These are phyloP conservation scores for Drosophila lutescens DNA, from an alignment of 2,888 invertebrate genomes.

Conservation along the genomic window DNA sequence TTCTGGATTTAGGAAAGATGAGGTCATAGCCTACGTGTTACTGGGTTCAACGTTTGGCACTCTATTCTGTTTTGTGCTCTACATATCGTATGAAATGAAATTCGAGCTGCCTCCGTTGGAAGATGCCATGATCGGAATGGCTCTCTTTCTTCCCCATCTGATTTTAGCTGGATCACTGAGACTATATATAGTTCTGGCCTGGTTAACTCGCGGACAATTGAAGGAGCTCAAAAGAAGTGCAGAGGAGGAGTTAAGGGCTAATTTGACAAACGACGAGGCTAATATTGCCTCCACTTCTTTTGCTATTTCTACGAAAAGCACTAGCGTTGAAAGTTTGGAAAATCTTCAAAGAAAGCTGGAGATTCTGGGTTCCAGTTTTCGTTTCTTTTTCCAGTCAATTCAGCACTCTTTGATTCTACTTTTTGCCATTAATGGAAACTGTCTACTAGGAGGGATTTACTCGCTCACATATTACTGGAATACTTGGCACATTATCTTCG, in stretches of 20 bases:
- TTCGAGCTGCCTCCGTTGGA: conserved; percentile 76
- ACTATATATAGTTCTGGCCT: conserved; percentile 58
- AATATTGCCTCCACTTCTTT: conserved; percentile 18
- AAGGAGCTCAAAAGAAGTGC: conserved; percentile 34
- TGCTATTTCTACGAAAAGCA: conserved; percentile 1
- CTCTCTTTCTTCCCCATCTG: conserved; percentile 79
- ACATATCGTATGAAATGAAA: conserved; percentile 78
- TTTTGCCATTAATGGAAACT: conserved; percentile 70
- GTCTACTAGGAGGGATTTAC: conserved; percentile 75
- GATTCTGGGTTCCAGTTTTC: conserved; percentile 39
- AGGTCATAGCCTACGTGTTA: conserved; percentile 58
- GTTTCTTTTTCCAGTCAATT: conserved; percentile 49
- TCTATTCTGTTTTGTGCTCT: conserved; percentile 61
- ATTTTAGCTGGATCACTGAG: conserved; percentile 65
- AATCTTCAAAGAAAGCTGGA: conserved; percentile 48
- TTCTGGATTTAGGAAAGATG: conserved; percentile 18
- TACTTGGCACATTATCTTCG: conserved; percentile 74
- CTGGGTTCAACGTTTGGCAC: conserved; percentile 66
- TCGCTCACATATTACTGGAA: conserved; percentile 65
- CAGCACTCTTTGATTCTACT: conserved; percentile 70
- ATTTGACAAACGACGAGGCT: conserved; percentile 25
- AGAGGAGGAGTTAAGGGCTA: conserved; percentile 29
- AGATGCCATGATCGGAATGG: conserved; percentile 70
- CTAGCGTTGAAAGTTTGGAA: conserved; percentile 31
- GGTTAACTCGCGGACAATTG: conserved; percentile 64